Conservation (phyloP, 2,113 vertebrate species). For the Natator depressus region DNA sequence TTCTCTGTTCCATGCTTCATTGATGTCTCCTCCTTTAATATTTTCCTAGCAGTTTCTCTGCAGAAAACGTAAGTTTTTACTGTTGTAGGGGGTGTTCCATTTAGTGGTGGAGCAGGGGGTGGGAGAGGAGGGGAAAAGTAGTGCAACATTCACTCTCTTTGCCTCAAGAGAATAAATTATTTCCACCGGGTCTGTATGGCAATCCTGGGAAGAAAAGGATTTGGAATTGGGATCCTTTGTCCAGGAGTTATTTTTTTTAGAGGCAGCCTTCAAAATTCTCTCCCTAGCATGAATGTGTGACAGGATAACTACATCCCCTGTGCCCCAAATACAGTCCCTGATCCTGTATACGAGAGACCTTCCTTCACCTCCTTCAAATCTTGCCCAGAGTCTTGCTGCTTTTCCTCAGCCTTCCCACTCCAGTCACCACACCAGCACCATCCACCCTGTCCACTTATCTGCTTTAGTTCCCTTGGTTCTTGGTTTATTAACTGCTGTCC, state of each 20-base stretch:
- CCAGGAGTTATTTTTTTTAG: slow-evolving; percentile 10
- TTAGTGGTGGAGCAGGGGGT: not conserved
- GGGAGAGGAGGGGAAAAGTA: not conserved
- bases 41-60: not conserved
- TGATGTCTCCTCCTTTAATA: not conserved
- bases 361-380: not conserved
- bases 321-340: not conserved
- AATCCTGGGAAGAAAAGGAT: slow-evolving; percentile 34
- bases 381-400: not conserved
- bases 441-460: not conserved
- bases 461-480: not conserved
- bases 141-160: not conserved
- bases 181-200: slow-evolving; percentile 21
- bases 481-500: not conserved
- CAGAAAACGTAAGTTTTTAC: not conserved
- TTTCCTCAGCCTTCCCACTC: not conserved
- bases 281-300: not conserved
- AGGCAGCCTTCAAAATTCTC: slow-evolving; percentile 2
- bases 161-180: slow-evolving; percentile 12
- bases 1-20: not conserved
- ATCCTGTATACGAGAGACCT: not conserved
- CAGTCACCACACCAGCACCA: not conserved
- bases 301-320: not conserved
- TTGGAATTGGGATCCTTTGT: slow-evolving; percentile 1
- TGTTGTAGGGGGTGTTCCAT: not conserved